Percentiles rank a stretch among this genome's conserved stretches.
Evolutionary conservation across 2,113 vertebrate genomes (phyloP).

Genomic region (Gasterosteus aculeatus): DNA sequence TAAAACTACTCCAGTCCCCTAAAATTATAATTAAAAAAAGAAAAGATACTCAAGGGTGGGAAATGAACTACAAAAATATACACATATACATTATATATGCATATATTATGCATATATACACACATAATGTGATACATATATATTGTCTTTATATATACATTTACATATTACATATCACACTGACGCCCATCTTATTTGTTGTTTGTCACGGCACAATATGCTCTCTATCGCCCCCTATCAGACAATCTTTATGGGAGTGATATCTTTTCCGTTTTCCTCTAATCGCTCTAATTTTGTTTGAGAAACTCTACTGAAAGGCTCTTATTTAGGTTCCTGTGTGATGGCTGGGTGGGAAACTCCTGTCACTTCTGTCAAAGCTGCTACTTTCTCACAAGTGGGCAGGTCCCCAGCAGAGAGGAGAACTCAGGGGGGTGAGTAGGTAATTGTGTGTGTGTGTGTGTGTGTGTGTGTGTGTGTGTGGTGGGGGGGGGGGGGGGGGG

Average conservation of each 20-base stretch:
- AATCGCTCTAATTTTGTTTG: conserved; percentile 71
- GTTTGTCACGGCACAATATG: conserved; percentile 81
- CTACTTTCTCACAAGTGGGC: conserved; percentile 87
- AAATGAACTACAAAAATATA: conserved; percentile 83
- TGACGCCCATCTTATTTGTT: conserved; percentile 82
- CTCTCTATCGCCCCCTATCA: conserved; percentile 55
- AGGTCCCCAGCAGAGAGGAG: conserved; percentile 33
- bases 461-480: too few relatives aligned
- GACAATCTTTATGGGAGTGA: conserved; percentile 66
- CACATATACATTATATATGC: conserved; percentile 85
- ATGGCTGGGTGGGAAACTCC: conserved; percentile 83
- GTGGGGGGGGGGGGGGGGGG: background rate
- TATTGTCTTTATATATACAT: conserved; percentile 81
- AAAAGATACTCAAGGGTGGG: conserved; percentile 54
- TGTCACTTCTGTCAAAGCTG: conserved; percentile 85
- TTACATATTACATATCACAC: conserved; percentile 75
- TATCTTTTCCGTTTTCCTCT: conserved; percentile 33
- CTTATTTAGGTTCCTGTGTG: conserved; percentile 36
- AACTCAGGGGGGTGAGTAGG: background rate
- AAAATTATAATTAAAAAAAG: conserved; percentile 51
- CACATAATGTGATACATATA: conserved; percentile 85
- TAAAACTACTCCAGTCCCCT: conserved; percentile 31
- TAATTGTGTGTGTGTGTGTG: too few relatives aligned
- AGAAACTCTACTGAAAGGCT: conserved; percentile 83
- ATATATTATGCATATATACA: conserved; percentile 85